These are phyloP conservation scores for Austrolebias charrua DNA, from an alignment of 2,797 vertebrate genomes.

Conservation along the genomic window DNA sequence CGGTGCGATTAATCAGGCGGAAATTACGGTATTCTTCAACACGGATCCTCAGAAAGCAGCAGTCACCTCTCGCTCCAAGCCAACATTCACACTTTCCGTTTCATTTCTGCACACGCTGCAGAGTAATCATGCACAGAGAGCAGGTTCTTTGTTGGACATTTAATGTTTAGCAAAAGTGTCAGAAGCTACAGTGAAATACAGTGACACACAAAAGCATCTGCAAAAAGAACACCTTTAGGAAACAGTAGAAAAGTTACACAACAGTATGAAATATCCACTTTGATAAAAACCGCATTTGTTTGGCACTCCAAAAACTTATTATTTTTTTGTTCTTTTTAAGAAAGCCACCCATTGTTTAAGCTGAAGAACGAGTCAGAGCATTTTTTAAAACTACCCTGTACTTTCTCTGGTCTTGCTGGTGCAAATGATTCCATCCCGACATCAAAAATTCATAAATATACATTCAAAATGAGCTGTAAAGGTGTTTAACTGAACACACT, in stretches of 20 bases:
- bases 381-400: background rate
- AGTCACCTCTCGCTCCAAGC: background rate
- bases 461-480: constrained; percentile 20
- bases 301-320: constrained; percentile 29
- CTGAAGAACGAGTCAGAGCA: background rate
- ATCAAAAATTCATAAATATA: constrained; percentile 51
- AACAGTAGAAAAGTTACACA: constrained; percentile 69
- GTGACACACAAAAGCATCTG: constrained; percentile 53
- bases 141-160: constrained; percentile 33
- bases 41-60: background rate
- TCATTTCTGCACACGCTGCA: constrained; percentile 24
- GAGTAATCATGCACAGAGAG: constrained; percentile 31
- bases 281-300: constrained; percentile 41
- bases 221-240: constrained; percentile 62
- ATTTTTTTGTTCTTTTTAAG: background rate
- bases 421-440: constrained; percentile 7
- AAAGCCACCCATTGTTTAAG: constrained; percentile 12
- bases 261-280: constrained; percentile 60
- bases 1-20: too few relatives aligned
- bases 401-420: constrained; percentile 9
- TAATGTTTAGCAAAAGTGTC: constrained; percentile 34
- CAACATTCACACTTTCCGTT: constrained; percentile 22
- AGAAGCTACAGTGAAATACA: constrained; percentile 32
- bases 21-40: background rate
- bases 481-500: constrained; percentile 16